Base-by-base conservation (phyloP, 92 coral and sea anemone genomes). In the Phymanthus crucifer region DNA sequence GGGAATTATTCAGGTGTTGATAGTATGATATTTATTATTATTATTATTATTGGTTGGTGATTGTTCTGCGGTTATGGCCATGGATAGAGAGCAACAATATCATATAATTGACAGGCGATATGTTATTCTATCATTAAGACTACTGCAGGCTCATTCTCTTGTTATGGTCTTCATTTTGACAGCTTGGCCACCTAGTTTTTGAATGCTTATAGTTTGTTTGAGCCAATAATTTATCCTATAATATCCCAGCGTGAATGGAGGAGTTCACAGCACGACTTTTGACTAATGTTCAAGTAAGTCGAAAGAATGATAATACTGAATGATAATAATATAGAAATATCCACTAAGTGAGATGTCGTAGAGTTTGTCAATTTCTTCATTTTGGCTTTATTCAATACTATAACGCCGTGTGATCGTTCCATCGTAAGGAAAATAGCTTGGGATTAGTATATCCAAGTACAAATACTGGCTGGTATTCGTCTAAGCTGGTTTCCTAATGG, bases 231-330 rank as follows among this genome's bases (percentile, higher is more conserved):
- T 61, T 34, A 61, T 27, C 68, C 27, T 19, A 13, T 4, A 54
- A 19, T 5, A 61, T 24, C 14, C 1, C 68, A 61, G 68, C 29
- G 9, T 61, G 68, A 61, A 61, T 61, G 68, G 68, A 61, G 33
- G 68, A 61, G 11, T 61, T 61, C 68, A 61, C 68, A 61, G 68
- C 68, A 61, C 68, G 68, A 24, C 14, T 61, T 17, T 12, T 27
- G 3, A 19, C 66, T 19, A 61, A 61, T 61, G 33, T 11, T 24
- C 17, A 61, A 61, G 68, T 61, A 29, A 61, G 68, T 61, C 10
- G 0, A 9, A 54, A 43, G 13, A 21, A 54, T 54, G 7, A 61
- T 29, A 24, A 61, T 58, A 58, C n/a, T n/a, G n/a, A n/a, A n/a
- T n/a, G n/a, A n/a, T n/a, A n/a, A n/a, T n/a, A n/a, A n/a, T n/a